phyloP scores from a whole-genome alignment of 2,797 vertebrate genomes.

The Eleutherodactylus coqui region DNA sequence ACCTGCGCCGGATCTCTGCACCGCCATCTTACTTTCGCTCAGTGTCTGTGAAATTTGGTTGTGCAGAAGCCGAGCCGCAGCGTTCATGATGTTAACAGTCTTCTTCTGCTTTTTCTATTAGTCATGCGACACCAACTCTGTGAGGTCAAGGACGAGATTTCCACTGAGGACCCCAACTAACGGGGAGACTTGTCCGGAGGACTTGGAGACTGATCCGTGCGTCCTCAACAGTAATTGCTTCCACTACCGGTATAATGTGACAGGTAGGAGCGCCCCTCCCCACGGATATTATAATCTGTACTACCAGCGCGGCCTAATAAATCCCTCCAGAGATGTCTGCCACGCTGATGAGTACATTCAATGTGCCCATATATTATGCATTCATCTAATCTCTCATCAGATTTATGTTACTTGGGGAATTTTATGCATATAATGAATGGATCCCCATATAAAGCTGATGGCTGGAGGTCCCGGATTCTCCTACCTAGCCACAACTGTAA shows the following conservation, averaged over 20 bases:
- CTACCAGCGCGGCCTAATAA: slow-evolving; percentile 9
- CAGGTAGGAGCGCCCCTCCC: slow-evolving; percentile 79
- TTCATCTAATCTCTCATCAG: background rate
- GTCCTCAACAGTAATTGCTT: slow-evolving; percentile 91
- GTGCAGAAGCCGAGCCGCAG: background rate
- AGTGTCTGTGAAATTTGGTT: background rate
- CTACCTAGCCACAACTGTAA: too few species aligned
- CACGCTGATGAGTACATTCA: background rate
- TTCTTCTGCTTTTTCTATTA: slow-evolving; percentile 66
- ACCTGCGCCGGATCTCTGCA: background rate
- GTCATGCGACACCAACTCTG: slow-evolving; percentile 81
- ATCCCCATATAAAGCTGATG: background rate
- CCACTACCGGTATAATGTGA: slow-evolving; percentile 86
- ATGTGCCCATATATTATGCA: slow-evolving; percentile 33
- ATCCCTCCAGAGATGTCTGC: background rate
- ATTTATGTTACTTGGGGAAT: background rate
- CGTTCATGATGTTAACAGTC: background rate
- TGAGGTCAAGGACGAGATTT: slow-evolving; percentile 83
- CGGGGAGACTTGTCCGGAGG: slow-evolving; percentile 82
- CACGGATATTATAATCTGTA: slow-evolving; percentile 20
- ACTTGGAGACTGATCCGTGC: slow-evolving; percentile 85
- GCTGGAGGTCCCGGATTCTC: background rate
- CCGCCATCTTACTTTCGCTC: background rate
- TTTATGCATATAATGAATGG: background rate
- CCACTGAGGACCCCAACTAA: slow-evolving; percentile 80